phyloP scores from a whole-genome alignment of 2,888 invertebrate genomes.

The Diploptera punctata region DNA sequence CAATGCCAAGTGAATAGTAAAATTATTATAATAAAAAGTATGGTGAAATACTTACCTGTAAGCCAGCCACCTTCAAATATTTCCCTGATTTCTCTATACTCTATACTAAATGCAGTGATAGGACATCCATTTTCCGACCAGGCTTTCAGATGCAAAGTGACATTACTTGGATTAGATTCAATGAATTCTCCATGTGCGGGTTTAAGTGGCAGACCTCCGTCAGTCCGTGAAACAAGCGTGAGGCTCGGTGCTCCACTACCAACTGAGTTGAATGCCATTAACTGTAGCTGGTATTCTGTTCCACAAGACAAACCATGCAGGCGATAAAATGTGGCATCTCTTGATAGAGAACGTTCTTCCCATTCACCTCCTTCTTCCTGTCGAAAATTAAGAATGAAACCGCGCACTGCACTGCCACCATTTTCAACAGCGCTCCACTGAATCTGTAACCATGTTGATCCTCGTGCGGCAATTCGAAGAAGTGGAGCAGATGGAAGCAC shows the following conservation, averaged over 20 bases:
- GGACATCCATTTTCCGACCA: slow-evolving; percentile 51
- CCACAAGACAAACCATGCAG: slow-evolving; percentile 49
- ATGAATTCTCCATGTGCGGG: slow-evolving; percentile 50
- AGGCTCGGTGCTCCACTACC: slow-evolving; percentile 50
- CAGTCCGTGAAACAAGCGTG: slow-evolving; percentile 49
- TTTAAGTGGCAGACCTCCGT: slow-evolving; percentile 50
- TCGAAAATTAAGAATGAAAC: slow-evolving; percentile 51
- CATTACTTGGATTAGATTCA: slow-evolving; percentile 49
- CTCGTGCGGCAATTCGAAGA: slow-evolving; percentile 49
- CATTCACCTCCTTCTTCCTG: slow-evolving; percentile 46
- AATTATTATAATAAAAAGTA: neutral
- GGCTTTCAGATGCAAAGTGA: slow-evolving; percentile 50
- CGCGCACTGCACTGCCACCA: slow-evolving; percentile 52
- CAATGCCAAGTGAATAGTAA: too few relatives aligned
- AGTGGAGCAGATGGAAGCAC: slow-evolving; percentile 52
- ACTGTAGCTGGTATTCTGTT: slow-evolving; percentile 48
- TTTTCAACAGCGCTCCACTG: slow-evolving; percentile 52
- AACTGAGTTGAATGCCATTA: slow-evolving; percentile 49
- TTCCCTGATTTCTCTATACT: slow-evolving; percentile 49
- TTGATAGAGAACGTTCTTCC: slow-evolving; percentile 49
- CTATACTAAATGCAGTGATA: slow-evolving; percentile 50
- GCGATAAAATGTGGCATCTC: slow-evolving; percentile 47
- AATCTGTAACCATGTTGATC: slow-evolving; percentile 50
- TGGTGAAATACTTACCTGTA: slow-evolving; percentile 45
- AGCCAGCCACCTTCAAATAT: slow-evolving; percentile 49